Conservation (phyloP, 2,113 vertebrate genomes). For the Lophochroa leadbeateri region DNA sequence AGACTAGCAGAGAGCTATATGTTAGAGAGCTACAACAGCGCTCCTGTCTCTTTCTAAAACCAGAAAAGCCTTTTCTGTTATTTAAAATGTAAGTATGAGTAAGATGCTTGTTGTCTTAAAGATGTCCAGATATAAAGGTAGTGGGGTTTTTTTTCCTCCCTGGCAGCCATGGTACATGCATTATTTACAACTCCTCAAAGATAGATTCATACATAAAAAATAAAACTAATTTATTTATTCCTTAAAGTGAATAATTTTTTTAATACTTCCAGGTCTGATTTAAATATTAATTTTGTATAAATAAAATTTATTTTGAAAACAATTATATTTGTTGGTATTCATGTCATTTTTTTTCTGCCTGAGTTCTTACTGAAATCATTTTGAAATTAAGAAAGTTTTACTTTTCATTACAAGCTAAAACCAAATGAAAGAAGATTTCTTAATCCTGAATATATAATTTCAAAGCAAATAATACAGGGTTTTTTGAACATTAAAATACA, state of each 20-base stretch:
- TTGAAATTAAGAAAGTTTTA: conserved; percentile 75
- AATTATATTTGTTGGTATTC: conserved; percentile 71
- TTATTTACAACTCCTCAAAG: conserved; percentile 72
- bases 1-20: neutral
- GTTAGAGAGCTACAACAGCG: neutral
- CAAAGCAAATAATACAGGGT: conserved; percentile 72
- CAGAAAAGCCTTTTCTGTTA: neutral
- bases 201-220: conserved; percentile 78
- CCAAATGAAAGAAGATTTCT: conserved; percentile 61
- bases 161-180: conserved; percentile 23
- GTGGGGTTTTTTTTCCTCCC: neutral
- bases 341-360: conserved; percentile 71
- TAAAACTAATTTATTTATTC: conserved; percentile 79
- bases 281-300: conserved; percentile 77
- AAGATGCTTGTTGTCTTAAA: conserved; percentile 36
- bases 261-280: conserved; percentile 77
- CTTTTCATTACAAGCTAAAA: conserved; percentile 70
- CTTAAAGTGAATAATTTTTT: conserved; percentile 76
- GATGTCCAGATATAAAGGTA: conserved; percentile 30
- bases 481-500: conserved; percentile 74
- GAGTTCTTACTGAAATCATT: conserved; percentile 78
- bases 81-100: neutral
- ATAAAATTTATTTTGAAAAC: conserved; percentile 77
- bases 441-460: conserved; percentile 67
- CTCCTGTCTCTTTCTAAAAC: neutral